A percentile compares a stretch with the other conserved stretches of the same genome.
Evolutionary conservation across 2,113 vertebrate genomes (phyloP).

Genomic region (Pycnonotus jocosus): DNA sequence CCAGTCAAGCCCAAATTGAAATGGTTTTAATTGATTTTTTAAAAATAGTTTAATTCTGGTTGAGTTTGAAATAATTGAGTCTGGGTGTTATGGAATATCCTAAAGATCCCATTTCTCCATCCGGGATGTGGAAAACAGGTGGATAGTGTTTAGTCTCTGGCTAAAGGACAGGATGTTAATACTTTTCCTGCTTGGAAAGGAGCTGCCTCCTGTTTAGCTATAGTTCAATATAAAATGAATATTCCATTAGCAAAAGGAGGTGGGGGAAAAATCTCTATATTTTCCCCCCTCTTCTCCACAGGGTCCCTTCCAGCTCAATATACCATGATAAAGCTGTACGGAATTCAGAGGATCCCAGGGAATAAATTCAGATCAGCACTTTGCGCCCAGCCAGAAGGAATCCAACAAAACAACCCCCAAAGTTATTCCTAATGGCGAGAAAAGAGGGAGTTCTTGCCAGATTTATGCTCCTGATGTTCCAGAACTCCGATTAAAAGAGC

Average conservation of each 20-base stretch:
- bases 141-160: background rate
- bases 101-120: background rate
- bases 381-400: background rate
- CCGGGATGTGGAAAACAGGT: background rate
- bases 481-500: background rate
- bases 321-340: accelerated
- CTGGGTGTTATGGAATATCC: background rate
- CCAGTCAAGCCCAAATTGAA: background rate
- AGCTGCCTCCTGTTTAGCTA: background rate
- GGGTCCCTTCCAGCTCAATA: background rate
- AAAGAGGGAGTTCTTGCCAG: background rate
- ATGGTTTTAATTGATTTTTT: background rate
- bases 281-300: accelerated
- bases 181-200: background rate
- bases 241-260: background rate
- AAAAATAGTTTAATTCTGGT: background rate
- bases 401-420: background rate
- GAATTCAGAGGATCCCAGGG: background rate
- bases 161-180: background rate
- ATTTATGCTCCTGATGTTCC: background rate
- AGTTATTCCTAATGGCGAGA: background rate
- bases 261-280: accelerated
- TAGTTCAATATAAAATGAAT: background rate
- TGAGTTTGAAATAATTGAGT: background rate
- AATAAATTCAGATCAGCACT: background rate